Evolutionary conservation across 2,797 vertebrate species (phyloP), one percentile per base, ranked within the genome.

Genomic region (Centropyge bicolor): DNA sequence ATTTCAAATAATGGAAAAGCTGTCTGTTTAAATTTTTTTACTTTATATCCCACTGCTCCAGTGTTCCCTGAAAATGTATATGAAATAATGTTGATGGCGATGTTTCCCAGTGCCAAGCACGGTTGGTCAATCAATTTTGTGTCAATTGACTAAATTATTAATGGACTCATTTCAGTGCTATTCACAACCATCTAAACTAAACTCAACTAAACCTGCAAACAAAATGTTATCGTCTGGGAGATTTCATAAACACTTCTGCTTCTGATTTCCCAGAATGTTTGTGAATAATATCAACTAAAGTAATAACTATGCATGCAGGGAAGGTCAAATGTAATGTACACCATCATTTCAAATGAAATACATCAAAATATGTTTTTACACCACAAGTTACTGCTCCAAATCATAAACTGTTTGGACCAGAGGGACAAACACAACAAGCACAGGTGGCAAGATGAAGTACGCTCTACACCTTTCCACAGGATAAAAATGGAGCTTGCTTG

Each of bases 401-500:
- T 67, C 55, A 79, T 59, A 69, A 74, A 54, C 61, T 71, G 51
- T 71, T 81, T 77, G 38, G 19, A 22, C 61, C 59, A 75, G 54
- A 70, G 76, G 36, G 41, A 83, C 36, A 82, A 81, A 87, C 70
- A 83, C 79, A 82, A 82, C 52, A 48, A 65, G 63, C 46, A 45
- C 54, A 63, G 40, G 36, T 49, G 46, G 56, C 71, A 52, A 78
- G 74, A 76, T 48, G 48, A 82, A 61, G 62, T 60, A 55, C 27
- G 59, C 52, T 70, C 55, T 59, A 46, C 82, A 82, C 82, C 82
- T 89, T 73, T 69, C 69, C 76, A 56, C 24, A 62, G 90, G 89
- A 93, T 92, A 81, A 86, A 92, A 93, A 92, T 91, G 89, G 86
- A 82, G 88, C 90, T 88, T 83, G 85, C 76, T 78, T n/a, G 46